Evolutionary conservation across 2,113 vertebrate species (phyloP).

Genomic region (Nettapus auritus): DNA sequence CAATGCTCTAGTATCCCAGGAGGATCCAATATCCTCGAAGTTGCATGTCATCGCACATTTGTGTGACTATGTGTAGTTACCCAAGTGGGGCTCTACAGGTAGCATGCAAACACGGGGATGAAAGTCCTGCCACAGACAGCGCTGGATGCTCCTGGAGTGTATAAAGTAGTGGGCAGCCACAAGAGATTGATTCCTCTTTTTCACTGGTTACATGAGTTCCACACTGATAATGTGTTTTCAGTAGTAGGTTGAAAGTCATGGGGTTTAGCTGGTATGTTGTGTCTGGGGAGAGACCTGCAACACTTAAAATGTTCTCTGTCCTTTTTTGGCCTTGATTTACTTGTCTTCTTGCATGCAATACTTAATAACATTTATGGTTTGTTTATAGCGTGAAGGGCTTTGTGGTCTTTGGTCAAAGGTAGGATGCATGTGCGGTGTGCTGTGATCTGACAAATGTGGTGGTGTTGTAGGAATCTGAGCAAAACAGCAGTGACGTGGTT

Average conservation of each 20-base stretch:
- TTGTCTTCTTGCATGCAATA: neutral
- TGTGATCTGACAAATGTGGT: neutral
- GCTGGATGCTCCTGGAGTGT: neutral
- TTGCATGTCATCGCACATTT: neutral
- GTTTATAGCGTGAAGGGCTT: neutral
- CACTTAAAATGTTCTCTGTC: neutral
- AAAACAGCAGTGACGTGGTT: neutral
- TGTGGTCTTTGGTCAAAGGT: slow-evolving; percentile 23
- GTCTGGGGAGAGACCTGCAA: neutral
- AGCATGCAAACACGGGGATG: neutral
- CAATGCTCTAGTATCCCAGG: too few relatives aligned
- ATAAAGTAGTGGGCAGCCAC: neutral
- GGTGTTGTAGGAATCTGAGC: neutral
- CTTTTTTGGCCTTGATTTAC: neutral
- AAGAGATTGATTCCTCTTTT: neutral
- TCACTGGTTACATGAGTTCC: neutral
- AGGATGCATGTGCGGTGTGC: neutral
- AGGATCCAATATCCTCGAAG: neutral
- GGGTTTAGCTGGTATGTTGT: neutral
- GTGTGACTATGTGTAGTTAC: neutral
- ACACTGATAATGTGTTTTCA: neutral
- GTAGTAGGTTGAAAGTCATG: neutral
- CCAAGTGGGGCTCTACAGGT: neutral
- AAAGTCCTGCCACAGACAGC: neutral
- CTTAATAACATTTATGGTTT: neutral